Conservation (phyloP, 2,888 invertebrate genomes). For the Unio delphinus region DNA sequence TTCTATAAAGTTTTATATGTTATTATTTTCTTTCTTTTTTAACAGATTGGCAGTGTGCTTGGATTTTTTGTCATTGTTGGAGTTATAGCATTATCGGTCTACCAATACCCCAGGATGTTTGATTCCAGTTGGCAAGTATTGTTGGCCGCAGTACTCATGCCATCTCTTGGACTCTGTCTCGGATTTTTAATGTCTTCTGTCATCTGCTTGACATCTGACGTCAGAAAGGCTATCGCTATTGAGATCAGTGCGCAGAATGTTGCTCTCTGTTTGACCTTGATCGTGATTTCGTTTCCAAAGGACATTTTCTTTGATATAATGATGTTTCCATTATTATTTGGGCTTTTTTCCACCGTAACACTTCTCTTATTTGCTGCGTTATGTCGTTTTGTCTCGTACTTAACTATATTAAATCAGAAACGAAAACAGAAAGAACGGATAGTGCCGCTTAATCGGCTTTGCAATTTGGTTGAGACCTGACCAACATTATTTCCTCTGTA, state of each 20-base stretch:
- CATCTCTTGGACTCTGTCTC: conserved; percentile 8
- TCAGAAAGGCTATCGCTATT: conserved; percentile 13
- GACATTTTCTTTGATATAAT: conserved; percentile 5
- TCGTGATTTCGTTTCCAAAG: conserved; percentile 10
- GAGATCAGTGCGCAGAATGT: conserved; percentile 18
- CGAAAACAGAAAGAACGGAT: too few relatives aligned
- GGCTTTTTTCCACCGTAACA: too few relatives aligned
- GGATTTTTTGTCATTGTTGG: conserved; percentile 8
- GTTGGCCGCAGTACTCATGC: conserved; percentile 2
- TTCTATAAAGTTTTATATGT: too few relatives aligned
- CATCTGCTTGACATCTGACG: neutral
- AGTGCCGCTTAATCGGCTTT: too few relatives aligned
- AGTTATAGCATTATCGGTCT: conserved; percentile 4
- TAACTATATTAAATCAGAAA: too few relatives aligned
- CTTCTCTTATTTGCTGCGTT: too few relatives aligned
- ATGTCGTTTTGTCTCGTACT: too few relatives aligned
- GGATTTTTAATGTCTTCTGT: conserved; percentile 8
- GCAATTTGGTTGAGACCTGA: too few relatives aligned
- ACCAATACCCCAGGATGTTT: conserved; percentile 8
- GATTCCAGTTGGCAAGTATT: conserved; percentile 6
- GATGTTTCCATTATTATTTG: conserved; percentile 22
- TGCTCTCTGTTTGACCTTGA: conserved; percentile 13
- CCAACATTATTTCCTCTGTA: too few relatives aligned
- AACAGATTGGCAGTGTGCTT: conserved; percentile 7
- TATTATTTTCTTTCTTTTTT: too few relatives aligned